phyloP scores from a whole-genome alignment of 2,113 vertebrate genomes.

The Platichthys flesus region DNA sequence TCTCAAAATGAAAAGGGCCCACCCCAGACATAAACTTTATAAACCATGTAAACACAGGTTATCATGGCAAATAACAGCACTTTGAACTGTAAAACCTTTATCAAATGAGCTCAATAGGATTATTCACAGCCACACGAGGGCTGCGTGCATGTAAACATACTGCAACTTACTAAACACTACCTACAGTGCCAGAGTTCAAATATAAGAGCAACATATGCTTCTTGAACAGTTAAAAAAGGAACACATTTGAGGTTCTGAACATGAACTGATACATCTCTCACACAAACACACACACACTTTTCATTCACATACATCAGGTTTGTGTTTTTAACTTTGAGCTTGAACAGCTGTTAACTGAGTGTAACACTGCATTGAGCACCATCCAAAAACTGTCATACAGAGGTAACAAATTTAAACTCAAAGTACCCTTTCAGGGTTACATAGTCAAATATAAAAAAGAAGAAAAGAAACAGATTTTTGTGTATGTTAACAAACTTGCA shows the following conservation, averaged over 20 bases:
- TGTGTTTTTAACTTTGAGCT: conserved; percentile 56
- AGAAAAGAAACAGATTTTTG: conserved; percentile 39
- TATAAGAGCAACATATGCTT: conserved; percentile 39
- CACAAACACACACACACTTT: background rate
- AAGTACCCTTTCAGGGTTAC: conserved; percentile 62
- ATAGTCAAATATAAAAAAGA: conserved; percentile 34
- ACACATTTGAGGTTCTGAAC: conserved; percentile 34
- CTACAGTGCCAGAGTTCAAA: conserved; percentile 51
- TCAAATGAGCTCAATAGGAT: conserved; percentile 17
- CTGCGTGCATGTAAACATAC: conserved; percentile 54
- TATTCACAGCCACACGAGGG: conserved; percentile 32
- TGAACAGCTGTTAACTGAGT: conserved; percentile 54
- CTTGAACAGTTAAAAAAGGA: conserved; percentile 48
- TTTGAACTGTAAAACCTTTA: conserved; percentile 16
- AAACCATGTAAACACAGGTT: background rate
- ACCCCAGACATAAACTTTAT: conserved; percentile 13
- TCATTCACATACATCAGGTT: conserved; percentile 16
- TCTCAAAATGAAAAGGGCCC: background rate
- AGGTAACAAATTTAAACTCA: conserved; percentile 64
- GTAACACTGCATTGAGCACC: conserved; percentile 68
- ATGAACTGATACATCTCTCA: conserved; percentile 23
- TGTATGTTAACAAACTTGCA: conserved; percentile 50
- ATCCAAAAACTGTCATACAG: conserved; percentile 44
- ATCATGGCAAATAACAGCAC: conserved; percentile 10
- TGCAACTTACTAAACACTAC: conserved; percentile 44